Evolutionary conservation across 2,888 invertebrate genomes (phyloP), one percentile per base, ranked within the genome.

Genomic region (Mesoligia furuncula): DNA sequence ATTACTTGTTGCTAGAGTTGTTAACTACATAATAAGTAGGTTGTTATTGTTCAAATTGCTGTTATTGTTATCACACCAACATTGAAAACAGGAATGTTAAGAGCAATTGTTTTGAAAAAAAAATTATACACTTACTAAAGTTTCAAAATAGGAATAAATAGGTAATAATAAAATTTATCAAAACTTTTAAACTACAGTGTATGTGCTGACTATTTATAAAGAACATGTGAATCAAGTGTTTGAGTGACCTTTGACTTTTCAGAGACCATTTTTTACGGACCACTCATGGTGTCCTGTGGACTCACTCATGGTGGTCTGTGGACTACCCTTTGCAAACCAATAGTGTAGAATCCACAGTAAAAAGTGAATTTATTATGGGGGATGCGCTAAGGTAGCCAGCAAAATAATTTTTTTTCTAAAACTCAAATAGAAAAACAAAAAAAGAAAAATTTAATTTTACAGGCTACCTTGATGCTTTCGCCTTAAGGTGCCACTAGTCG

Each of bases 41-140:
- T 39, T 20, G 5, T 67, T 67, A 67, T 65, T 72, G 83, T 81
- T 31, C 20, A 72, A 72, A 68, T 59, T 0, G 13, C 51, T 31
- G 42, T 62, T 76, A 71, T 67, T 77, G 67, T 83, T 81, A 45
- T 27, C 27, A 77, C n/a, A 66, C 13, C 13, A 57, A 59, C 42
- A 51, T 15, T 59, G n/a, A 42, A 39, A 68, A 68, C 24, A n/a
- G 15, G 0, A 20, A 59, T 31, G 27, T 62, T 39, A 27, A 36
- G 20, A 27, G 36, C 24, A 15, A 57, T 24, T 59, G n/a, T 51
- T 27, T 45, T 54, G 17, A n/a, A n/a, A n/a, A n/a, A n/a, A n/a
- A n/a, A n/a, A n/a, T n/a, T n/a, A n/a, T n/a, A n/a, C n/a, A n/a
- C n/a, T n/a, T n/a, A n/a, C n/a, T n/a, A n/a, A n/a, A n/a, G 39